Evolutionary conservation across 2,113 vertebrate genomes (phyloP).

Genomic region (Odocoileus virginianus): DNA sequence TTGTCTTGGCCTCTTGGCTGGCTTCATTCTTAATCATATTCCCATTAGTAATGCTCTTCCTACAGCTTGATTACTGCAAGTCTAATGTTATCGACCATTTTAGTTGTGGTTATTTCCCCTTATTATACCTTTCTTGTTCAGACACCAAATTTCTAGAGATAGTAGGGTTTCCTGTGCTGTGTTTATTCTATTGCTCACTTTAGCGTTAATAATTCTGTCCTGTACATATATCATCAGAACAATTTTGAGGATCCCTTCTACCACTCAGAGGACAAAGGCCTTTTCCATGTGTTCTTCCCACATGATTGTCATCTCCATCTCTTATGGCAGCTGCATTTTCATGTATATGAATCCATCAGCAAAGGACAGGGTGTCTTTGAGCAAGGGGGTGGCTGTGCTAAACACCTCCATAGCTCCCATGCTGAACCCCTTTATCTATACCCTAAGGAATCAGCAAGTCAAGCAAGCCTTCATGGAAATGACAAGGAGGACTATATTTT

Average conservation of each 20-base stretch:
- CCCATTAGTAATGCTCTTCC: background rate
- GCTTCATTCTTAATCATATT: background rate
- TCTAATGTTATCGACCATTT: constrained; percentile 49
- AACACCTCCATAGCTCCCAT: constrained; percentile 49
- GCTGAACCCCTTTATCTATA: background rate
- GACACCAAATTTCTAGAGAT: constrained; percentile 39
- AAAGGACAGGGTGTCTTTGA: constrained; percentile 24
- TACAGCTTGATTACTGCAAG: background rate
- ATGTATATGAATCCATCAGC: constrained; percentile 52
- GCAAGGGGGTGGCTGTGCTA: constrained; percentile 41
- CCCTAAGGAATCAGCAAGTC: constrained; percentile 56
- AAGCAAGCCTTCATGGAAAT: constrained; percentile 23
- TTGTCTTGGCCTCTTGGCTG: constrained; percentile 26
- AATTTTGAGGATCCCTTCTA: constrained; percentile 47
- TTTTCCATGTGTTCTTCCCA: constrained; percentile 62
- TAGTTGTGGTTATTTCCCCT: constrained; percentile 41
- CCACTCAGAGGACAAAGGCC: constrained; percentile 55
- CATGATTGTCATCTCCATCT: constrained; percentile 53
- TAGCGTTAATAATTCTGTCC: constrained; percentile 25
- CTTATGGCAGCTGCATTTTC: constrained; percentile 56
- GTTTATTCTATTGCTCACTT: constrained; percentile 47
- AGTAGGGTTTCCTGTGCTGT: constrained; percentile 26
- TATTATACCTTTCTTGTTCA: constrained; percentile 38
- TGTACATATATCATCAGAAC: constrained; percentile 7
- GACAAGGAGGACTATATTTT: background rate